phyloP scores from a whole-genome alignment of 2,797 vertebrate species.

The Lacerta bilineata region DNA sequence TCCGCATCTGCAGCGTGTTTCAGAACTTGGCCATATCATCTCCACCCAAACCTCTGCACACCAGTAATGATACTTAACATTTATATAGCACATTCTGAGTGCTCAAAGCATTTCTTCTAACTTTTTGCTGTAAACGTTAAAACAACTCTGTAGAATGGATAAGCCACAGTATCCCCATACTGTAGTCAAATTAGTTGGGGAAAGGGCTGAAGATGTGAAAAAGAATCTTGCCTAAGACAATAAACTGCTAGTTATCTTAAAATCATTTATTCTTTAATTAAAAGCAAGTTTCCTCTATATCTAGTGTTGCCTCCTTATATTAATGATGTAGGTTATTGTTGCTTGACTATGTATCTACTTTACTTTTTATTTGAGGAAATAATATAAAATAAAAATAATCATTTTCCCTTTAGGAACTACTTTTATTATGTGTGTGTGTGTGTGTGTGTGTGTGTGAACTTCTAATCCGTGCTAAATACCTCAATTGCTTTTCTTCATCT shows the following conservation, averaged over 20 bases:
- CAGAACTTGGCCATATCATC: neutral
- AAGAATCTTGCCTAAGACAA: neutral
- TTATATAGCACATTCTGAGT: neutral
- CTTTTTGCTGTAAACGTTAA: conserved; percentile 7
- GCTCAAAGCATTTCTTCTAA: neutral
- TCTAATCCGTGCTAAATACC: conserved; percentile 11
- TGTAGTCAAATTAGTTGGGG: neutral
- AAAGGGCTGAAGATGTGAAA: neutral
- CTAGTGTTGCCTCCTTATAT: neutral
- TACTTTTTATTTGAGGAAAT: conserved; percentile 9
- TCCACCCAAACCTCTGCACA: neutral
- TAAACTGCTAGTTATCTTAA: neutral
- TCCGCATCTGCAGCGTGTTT: neutral
- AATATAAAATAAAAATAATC: conserved; percentile 43
- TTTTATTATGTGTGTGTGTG: neutral
- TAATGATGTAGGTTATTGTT: neutral
- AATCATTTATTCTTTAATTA: neutral
- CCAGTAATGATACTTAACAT: neutral
- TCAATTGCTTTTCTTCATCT: conserved; percentile 27
- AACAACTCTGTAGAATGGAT: neutral
- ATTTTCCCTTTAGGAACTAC: neutral
- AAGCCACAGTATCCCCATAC: neutral
- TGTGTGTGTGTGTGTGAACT: neutral
- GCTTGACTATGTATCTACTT: neutral
- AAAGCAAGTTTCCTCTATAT: neutral